Base-by-base conservation (phyloP, 2,888 invertebrate genomes). In the Callyntrura guangdongensis region DNA sequence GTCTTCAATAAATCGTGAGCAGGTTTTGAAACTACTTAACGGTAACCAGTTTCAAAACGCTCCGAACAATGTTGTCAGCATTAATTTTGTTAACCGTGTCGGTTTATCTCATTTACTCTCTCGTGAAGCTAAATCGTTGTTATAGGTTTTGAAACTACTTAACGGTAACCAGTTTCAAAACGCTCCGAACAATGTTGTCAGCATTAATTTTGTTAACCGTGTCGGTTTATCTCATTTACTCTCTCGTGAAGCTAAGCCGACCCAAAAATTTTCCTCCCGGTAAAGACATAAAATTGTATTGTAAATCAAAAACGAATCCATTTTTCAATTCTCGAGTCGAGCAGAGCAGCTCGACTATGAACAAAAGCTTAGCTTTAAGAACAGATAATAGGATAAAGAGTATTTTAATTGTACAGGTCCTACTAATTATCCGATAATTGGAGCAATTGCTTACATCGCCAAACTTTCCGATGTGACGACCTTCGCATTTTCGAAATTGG, bases 191-290 rank as follows among this genome's bases (percentile, higher is more conserved):
- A n/a, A n/a, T n/a, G n/a, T n/a, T n/a, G n/a, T n/a, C 59, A 25
- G 45, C 22, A 6, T 47, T 89, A 9, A 25, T 89, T 47, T 53
- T 89, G 17, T 6, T 89, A 12, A 72, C 36, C 11, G 59, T 72
- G 5, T 12, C 61, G 22, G 25, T 2, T 2, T 89, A 89, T 14
- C 49, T 89, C 0, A 2, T 89, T 0, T 72, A 56, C 36, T 0
- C 27, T 0, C 5, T 72, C 12, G 17, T 89, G 8, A 59, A 25
- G 45, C 61, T 56, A 5, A 69, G 17, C 14, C 22, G 47, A 4
- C 74, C 89, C 0, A 53, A 89, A 8, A 91, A 91, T 36, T 92
- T 92, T 64, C 92, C 92, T 25, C 91, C 92, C 72, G 92, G 92
- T 92, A 81, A 67, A 22, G n/a, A 61, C 27, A 53, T 53, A 11